phyloP scores from a whole-genome alignment of 2,113 vertebrate species.

The Anarrhichthys ocellatus region DNA sequence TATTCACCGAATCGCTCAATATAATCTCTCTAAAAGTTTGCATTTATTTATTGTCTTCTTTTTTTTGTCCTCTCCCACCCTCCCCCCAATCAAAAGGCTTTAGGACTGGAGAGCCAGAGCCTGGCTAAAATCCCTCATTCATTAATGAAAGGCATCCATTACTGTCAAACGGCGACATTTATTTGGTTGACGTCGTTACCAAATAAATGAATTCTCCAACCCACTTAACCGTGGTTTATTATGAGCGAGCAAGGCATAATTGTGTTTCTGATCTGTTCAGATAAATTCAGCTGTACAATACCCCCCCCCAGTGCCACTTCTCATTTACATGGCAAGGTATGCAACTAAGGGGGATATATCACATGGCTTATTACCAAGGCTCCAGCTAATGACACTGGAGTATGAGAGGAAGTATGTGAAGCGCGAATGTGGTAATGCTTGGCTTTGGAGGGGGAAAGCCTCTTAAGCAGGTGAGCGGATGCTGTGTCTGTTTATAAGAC shows the following conservation, averaged over 20 bases:
- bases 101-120: slow-evolving; percentile 46
- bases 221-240: slow-evolving; percentile 82
- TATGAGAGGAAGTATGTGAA: slow-evolving; percentile 70
- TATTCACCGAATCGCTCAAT: slow-evolving; percentile 60
- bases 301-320: slow-evolving; percentile 54
- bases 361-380: slow-evolving; percentile 69
- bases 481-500: slow-evolving; percentile 6
- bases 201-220: slow-evolving; percentile 84
- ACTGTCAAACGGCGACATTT: slow-evolving; percentile 73
- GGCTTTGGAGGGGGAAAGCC: slow-evolving; percentile 54
- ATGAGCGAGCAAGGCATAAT: slow-evolving; percentile 81
- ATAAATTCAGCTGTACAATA: slow-evolving; percentile 72
- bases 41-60: slow-evolving; percentile 73
- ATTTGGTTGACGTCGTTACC: too few relatives aligned
- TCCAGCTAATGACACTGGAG: slow-evolving; percentile 70
- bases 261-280: slow-evolving; percentile 82
- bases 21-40: slow-evolving; percentile 80
- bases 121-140: slow-evolving; percentile 62
- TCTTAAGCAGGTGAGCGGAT: slow-evolving; percentile 44
- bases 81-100: slow-evolving; percentile 30
- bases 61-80: not conserved
- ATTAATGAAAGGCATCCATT: slow-evolving; percentile 83
- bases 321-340: slow-evolving; percentile 64
- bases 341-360: slow-evolving; percentile 53
- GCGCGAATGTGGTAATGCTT: slow-evolving; percentile 52